These are phyloP conservation scores for Oligia strigilis DNA, from an alignment of 2,888 invertebrate genomes.

Conservation along the genomic window DNA sequence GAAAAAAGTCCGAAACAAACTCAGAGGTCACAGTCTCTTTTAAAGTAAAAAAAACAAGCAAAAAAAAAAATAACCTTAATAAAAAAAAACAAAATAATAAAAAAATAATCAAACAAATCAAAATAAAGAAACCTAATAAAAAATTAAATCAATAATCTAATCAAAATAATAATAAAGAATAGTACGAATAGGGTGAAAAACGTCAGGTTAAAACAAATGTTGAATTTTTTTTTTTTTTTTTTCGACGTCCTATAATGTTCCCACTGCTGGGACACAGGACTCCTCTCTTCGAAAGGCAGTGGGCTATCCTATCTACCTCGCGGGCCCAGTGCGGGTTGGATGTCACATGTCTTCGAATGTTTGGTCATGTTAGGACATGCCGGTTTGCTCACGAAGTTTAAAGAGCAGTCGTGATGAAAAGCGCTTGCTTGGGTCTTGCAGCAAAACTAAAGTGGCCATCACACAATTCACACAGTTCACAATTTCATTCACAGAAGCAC, in stretches of 20 bases:
- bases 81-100: no score
- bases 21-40: neutral
- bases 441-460: neutral
- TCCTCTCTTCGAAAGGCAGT: no score
- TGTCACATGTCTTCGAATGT: neutral
- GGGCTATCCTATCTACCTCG: neutral
- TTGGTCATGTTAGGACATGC: neutral
- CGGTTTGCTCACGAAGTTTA: neutral
- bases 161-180: no score
- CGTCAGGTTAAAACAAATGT: neutral
- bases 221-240: neutral
- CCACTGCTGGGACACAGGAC: no score
- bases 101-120: no score
- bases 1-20: no score
- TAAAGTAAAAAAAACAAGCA: neutral
- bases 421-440: neutral
- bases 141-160: no score
- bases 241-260: no score
- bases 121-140: no score
- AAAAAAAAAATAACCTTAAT: no score
- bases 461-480: neutral
- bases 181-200: neutral
- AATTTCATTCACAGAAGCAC: slow-evolving; percentile 25
- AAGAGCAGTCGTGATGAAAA: neutral
- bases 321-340: neutral